phyloP scores from a whole-genome alignment of 2,888 invertebrate species.

The Ligdia adustata region DNA sequence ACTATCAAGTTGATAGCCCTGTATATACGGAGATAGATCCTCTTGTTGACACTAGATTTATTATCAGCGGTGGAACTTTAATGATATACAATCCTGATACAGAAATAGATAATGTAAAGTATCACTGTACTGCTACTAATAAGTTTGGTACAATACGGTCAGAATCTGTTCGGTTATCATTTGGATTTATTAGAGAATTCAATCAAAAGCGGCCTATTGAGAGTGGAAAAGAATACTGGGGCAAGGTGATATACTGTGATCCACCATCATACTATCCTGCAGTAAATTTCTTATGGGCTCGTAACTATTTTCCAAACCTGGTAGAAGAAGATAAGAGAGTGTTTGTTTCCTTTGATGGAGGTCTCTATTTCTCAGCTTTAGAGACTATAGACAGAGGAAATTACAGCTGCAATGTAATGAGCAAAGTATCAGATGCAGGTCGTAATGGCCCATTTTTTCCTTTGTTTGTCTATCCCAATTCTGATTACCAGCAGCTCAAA shows the following conservation, averaged over 20 bases:
- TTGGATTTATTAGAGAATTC: conserved; percentile 95
- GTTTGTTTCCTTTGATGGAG: conserved; percentile 97
- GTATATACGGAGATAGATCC: conserved; percentile 91
- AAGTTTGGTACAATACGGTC: conserved; percentile 94
- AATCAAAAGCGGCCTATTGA: conserved; percentile 94
- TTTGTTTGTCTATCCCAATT: conserved; percentile 91
- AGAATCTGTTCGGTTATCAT: conserved; percentile 93
- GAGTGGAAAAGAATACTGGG: conserved; percentile 95
- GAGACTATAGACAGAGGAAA: conserved; percentile 95
- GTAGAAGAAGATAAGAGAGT: conserved; percentile 96
- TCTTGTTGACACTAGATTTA: conserved; percentile 88
- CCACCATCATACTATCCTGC: conserved; percentile 96
- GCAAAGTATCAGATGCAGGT: conserved; percentile 93
- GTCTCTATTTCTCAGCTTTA: conserved; percentile 96
- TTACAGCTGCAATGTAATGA: conserved; percentile 96
- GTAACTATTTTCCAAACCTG: conserved; percentile 94
- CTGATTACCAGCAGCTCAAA: conserved; percentile 94
- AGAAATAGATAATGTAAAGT: conserved; percentile 92
- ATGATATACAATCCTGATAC: conserved; percentile 94
- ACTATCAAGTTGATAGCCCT: conserved; percentile 91
- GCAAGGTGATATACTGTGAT: conserved; percentile 95
- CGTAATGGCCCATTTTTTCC: conserved; percentile 95
- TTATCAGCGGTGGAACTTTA: conserved; percentile 95
- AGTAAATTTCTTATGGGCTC: conserved; percentile 96
- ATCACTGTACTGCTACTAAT: conserved; percentile 96